These are phyloP conservation scores for Neotoxoptera formosana DNA, from an alignment of 1,140 invertebrate species.

Conservation along the genomic window DNA sequence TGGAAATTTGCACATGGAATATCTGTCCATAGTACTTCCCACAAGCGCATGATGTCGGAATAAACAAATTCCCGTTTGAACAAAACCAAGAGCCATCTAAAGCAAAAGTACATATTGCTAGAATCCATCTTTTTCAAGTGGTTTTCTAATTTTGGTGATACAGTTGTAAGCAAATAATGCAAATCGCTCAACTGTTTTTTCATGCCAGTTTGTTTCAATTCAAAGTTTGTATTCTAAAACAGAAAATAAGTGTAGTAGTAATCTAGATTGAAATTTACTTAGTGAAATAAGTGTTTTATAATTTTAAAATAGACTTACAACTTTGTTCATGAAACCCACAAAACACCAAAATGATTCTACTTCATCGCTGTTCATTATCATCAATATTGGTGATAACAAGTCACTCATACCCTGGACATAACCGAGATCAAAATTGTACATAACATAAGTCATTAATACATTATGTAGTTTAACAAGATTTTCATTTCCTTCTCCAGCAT, in stretches of 20 bases:
- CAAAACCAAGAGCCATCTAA: conserved; percentile 87
- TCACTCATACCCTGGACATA: conserved; percentile 98
- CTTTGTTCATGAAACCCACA: conserved; percentile 96
- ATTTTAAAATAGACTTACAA: conserved; percentile 71
- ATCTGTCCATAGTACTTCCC: conserved; percentile 81
- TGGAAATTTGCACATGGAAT: conserved; percentile 94
- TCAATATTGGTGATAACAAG: conserved; percentile 90
- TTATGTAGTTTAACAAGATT: conserved; percentile 87
- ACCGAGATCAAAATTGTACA: conserved; percentile 99
- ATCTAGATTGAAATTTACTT: not conserved
- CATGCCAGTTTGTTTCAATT: conserved; percentile 97
- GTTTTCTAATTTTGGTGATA: conserved; percentile 82
- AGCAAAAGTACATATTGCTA: conserved; percentile 98
- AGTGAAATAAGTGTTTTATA: not conserved
- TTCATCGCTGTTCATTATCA: conserved; percentile 85
- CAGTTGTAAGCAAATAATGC: conserved; percentile 79
- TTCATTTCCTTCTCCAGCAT: conserved; percentile 88
- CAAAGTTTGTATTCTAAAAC: conserved; percentile 89
- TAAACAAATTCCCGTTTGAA: conserved; percentile 83
- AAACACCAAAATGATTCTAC: conserved; percentile 99
- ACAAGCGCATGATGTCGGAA: conserved; percentile 73
- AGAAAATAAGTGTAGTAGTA: not conserved
- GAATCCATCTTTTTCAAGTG: conserved; percentile 93
- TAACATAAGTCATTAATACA: conserved; percentile 98
- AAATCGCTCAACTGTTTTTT: conserved; percentile 90